Base-by-base conservation (phyloP, 2,113 vertebrate species). In the Calidris pugnax region DNA sequence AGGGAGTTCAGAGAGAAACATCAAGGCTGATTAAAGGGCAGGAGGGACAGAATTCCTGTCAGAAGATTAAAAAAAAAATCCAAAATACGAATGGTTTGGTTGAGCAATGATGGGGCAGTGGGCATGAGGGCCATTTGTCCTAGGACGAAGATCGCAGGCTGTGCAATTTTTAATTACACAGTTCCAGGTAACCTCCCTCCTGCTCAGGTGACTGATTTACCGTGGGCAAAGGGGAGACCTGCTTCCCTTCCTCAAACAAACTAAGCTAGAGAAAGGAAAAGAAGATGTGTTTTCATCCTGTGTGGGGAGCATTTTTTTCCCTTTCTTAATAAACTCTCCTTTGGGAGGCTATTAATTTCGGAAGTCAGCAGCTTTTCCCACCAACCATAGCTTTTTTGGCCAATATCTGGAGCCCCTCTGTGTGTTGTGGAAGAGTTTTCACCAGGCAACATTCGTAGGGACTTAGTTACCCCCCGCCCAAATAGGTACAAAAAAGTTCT, bases 1-100 rank as follows among this genome's bases (percentile, higher is more conserved):
- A 95, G 41, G 7, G 37, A 76, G 37, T 87, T 95, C 89, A 95
- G 80, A 89, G 69, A 68, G 77, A 87, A 89, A 62, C 28, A 66
- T 68, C 48, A 78, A 45, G 39, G 28, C 9, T 76, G 45, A 87
- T 85, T 85, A 93, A 89, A 85, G 30, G 37, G 45, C 69, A 95
- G 66, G 68, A 87, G 37, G 39, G 66, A 78, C 50, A 69, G 77
- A 57, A 57, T 10, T 76, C 20, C 57, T 32, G 12, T 69, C 28
- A 92, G 32, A 89, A 63, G 28, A 55, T 89, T 20, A n/a, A 87
- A 41, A 92, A 89, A 17, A 21, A 48, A 48, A 48, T 3, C 8
- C 27, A 28, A 47, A 86, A 69, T 75, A 37, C 0, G 1, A 83
- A 75, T 81, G 7, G 9, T 87, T 93, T 78, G 19, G 8, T 78